Evolutionary conservation across 1,140 invertebrate genomes (phyloP).

Genomic region (Habropoda laboriosa): DNA sequence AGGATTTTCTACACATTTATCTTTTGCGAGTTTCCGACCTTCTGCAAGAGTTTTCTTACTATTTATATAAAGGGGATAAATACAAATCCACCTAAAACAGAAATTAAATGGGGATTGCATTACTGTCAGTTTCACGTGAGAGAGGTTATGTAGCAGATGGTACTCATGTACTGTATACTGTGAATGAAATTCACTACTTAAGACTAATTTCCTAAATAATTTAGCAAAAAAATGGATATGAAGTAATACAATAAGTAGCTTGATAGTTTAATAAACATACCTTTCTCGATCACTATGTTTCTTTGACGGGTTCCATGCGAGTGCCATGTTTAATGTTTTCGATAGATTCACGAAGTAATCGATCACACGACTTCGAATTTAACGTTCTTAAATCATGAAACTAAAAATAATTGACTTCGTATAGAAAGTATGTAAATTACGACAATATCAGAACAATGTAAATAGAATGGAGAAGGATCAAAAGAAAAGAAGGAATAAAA

Average conservation of each 20-base stretch:
- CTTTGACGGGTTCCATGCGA: constrained; percentile 83
- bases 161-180: neutral
- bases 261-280: constrained; percentile 64
- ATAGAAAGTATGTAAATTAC: neutral
- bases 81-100: constrained; percentile 94
- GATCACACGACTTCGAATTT: neutral
- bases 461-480: neutral
- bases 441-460: neutral
- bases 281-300: constrained; percentile 87
- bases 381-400: neutral
- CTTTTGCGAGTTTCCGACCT: constrained; percentile 92
- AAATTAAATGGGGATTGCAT: neutral
- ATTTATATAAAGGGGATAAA: constrained; percentile 98
- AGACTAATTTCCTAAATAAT: neutral
- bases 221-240: neutral
- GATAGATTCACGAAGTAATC: neutral
- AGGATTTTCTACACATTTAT: constrained; percentile 96
- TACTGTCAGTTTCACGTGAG: constrained; percentile 8
- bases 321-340: constrained; percentile 69
- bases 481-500: constrained; percentile 36
- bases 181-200: neutral
- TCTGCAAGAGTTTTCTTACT: constrained; percentile 94
- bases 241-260: neutral
- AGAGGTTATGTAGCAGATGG: constrained; percentile 38
- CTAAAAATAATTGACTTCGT: neutral